Conservation (phyloP, 2,113 vertebrate species). For the Oryctolagus cuniculus region DNA sequence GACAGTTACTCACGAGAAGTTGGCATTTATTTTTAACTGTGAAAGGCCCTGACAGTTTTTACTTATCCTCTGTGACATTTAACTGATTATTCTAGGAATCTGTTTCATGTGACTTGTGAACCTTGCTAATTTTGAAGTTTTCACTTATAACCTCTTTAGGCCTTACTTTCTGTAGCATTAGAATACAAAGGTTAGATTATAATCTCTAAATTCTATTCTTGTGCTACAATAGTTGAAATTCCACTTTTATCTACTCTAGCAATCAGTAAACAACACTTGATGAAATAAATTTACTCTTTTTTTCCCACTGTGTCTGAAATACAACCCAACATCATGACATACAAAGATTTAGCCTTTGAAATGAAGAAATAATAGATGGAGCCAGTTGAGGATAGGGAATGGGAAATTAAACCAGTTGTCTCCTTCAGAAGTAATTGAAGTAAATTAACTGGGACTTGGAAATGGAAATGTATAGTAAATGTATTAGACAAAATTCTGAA, state of each 20-base stretch:
- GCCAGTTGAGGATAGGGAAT: neutral
- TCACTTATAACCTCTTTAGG: neutral
- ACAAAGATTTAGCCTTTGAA: neutral
- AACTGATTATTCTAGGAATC: neutral
- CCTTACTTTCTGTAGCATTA: conserved; percentile 28
- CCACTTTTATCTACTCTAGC: conserved; percentile 11
- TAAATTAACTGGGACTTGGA: neutral
- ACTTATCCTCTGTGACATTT: neutral
- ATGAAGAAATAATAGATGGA: neutral
- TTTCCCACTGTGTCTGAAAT: neutral
- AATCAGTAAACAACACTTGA: conserved; percentile 7
- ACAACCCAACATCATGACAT: neutral
- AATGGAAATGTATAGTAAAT: neutral
- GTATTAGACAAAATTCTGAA: neutral
- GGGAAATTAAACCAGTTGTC: neutral
- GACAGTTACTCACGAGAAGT: neutral
- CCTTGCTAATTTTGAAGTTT: neutral
- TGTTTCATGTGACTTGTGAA: neutral
- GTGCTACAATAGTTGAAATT: conserved; percentile 41
- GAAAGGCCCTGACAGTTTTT: conserved; percentile 16
- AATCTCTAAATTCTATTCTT: conserved; percentile 49
- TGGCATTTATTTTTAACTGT: conserved; percentile 10
- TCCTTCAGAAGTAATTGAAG: neutral
- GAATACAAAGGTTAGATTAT: conserved; percentile 24
- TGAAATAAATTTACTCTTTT: conserved; percentile 51